A percentile compares a stretch with the other conserved stretches of the same genome.
phyloP scores from a whole-genome alignment of 2,888 invertebrate species.

The Melanophora roralis region DNA sequence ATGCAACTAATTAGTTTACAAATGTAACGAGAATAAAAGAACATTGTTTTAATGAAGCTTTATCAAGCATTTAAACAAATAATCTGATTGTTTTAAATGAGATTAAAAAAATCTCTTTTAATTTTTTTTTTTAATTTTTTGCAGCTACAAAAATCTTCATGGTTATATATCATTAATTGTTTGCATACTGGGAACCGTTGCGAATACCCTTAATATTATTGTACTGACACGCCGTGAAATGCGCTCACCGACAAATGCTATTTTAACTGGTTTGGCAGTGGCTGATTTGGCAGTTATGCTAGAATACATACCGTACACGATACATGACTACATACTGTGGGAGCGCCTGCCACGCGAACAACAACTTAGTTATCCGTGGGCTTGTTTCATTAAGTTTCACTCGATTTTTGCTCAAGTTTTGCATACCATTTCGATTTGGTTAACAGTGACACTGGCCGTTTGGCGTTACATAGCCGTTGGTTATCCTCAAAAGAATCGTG shows the following conservation, averaged over 20 bases:
- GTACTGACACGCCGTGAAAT: constrained; percentile 93
- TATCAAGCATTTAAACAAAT: neutral
- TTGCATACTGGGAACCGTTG: constrained; percentile 92
- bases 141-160: constrained; percentile 85
- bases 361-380: constrained; percentile 85
- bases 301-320: constrained; percentile 93
- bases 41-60: no score
- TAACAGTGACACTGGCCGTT: constrained; percentile 93
- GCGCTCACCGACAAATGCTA: constrained; percentile 93
- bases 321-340: constrained; percentile 85
- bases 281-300: constrained; percentile 97
- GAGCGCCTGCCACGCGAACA: constrained; percentile 77
- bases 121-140: no score
- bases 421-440: constrained; percentile 94
- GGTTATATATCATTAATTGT: constrained; percentile 91
- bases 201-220: constrained; percentile 94
- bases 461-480: constrained; percentile 94
- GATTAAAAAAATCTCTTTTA: no score
- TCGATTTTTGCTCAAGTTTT: constrained; percentile 92
- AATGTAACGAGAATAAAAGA: no score
- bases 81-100: neutral
- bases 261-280: constrained; percentile 92
- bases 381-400: constrained; percentile 91
- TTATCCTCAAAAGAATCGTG: constrained; percentile 86
- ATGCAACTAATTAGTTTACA: no score